Evolutionary conservation across 2,888 invertebrate species (phyloP).

Genomic region (Brachyptera risi): DNA sequence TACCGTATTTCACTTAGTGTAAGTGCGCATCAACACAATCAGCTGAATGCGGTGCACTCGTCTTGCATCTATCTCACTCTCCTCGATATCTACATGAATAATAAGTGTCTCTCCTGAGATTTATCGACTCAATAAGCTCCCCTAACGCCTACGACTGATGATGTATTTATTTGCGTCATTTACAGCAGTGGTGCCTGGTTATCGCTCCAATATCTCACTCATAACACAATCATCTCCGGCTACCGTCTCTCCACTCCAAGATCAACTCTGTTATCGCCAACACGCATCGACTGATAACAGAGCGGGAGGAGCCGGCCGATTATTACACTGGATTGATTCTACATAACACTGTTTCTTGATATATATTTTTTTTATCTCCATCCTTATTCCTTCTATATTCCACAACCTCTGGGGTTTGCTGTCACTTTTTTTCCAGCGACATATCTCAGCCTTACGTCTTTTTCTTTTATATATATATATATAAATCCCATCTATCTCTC

Average conservation of each 20-base stretch:
- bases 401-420: slow-evolving; percentile 15
- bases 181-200: background rate
- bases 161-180: background rate
- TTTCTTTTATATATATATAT: slow-evolving; percentile 23
- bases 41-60: too few species aligned
- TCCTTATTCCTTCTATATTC: slow-evolving; percentile 4
- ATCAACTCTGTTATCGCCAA: background rate
- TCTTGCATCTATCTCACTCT: too few species aligned
- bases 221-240: background rate
- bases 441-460: slow-evolving; percentile 18
- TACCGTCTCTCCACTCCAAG: background rate
- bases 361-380: slow-evolving; percentile 1
- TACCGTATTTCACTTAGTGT: too few species aligned
- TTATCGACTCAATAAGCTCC: background rate
- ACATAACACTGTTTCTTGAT: slow-evolving; percentile 9
- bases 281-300: background rate
- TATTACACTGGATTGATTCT: background rate
- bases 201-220: background rate
- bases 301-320: background rate
- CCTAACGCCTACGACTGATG: background rate
- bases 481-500: slow-evolving; percentile 22
- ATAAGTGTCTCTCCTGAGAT: background rate
- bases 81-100: background rate
- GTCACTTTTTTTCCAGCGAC: slow-evolving; percentile 18
- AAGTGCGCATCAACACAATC: too few species aligned